Percentiles rank a stretch among this genome's conserved stretches.
phyloP scores from a whole-genome alignment of 2,797 vertebrate species.

The Chrysocyon brachyurus region DNA sequence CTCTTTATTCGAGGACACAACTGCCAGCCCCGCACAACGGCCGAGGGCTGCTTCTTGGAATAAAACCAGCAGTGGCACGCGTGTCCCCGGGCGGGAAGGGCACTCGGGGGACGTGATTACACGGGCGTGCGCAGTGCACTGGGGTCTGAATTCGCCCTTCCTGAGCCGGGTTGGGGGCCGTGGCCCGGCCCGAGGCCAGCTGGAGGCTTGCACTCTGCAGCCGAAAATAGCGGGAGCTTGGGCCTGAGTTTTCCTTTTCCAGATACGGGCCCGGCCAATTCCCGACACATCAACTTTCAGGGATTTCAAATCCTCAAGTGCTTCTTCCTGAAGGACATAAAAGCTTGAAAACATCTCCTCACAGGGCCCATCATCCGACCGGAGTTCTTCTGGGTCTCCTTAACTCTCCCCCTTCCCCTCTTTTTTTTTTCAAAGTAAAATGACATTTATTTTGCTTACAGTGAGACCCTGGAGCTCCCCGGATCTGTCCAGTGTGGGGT shows the following conservation, averaged over 20 bases:
- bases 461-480: not conserved
- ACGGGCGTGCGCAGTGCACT: not conserved
- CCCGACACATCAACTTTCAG: not conserved
- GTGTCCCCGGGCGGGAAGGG: not conserved
- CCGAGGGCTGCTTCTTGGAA: not conserved
- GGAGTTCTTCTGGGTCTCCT: not conserved
- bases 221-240: not conserved
- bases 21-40: not conserved
- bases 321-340: not conserved
- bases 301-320: not conserved
- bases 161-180: fast-evolving
- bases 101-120: fast-evolving
- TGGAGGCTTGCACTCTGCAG: not conserved
- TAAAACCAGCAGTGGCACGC: fast-evolving
- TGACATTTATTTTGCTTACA: not conserved
- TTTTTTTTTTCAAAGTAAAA: not conserved
- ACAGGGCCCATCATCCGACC: not conserved
- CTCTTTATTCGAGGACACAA: not conserved
- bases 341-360: not conserved
- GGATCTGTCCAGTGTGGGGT: not conserved
- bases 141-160: not conserved
- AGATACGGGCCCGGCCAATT: not conserved
- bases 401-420: no score
- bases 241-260: not conserved
- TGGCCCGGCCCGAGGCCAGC: not conserved